Base-by-base conservation (phyloP, 2,113 vertebrate species). In the Cephalopterus ornatus region DNA sequence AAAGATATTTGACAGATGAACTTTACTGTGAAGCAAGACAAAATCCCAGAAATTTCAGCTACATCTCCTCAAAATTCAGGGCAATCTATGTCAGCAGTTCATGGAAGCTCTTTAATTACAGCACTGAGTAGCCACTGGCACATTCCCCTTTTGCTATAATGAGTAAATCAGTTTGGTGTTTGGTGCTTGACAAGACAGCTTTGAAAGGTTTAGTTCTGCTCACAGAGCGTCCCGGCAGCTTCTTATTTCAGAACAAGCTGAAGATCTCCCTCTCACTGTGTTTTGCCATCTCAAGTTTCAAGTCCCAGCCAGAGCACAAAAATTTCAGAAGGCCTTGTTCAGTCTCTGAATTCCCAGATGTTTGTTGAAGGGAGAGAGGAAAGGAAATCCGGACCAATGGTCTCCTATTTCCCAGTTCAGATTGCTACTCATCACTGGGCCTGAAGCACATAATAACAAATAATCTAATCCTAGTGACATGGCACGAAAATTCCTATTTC, bases 161-260 rank as follows among this genome's bases (percentile, higher is more conserved):
- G 23, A 63, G 26, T 50, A 50, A 59, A 83, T 80, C 52, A 30
- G 14, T 52, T 52, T 52, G 50, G 26, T 52, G 46, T 58, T 62
- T 67, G 49, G 52, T 86, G 50, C 13, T 62, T 86, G 67, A 52
- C 37, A 74, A 66, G 46, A 58, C 59, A 52, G 17, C 44, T 91
- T 80, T 87, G 39, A 73, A 70, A 74, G 32, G 37, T 42, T 42
- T 53, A 33, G 28, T n/a, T 72, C 26, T 68, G 59, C 33, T 88
- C 63, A 35, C 5, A 75, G 41, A 27, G 44, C 0, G 0, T 67
- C n/a, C 28, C 1, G 0, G 35, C 32, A 53, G 47, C 47, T 87
- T 81, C 56, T 53, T 63, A 12, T 68, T 89, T 92, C 81, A 68
- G 37, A 79, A 82, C 14, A 89, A 85, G 81, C 33, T 30, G 35